A percentile compares a stretch with the other conserved stretches of the same genome.
Conservation (phyloP, 2,113 vertebrate species). For the Lates calcarifer region DNA sequence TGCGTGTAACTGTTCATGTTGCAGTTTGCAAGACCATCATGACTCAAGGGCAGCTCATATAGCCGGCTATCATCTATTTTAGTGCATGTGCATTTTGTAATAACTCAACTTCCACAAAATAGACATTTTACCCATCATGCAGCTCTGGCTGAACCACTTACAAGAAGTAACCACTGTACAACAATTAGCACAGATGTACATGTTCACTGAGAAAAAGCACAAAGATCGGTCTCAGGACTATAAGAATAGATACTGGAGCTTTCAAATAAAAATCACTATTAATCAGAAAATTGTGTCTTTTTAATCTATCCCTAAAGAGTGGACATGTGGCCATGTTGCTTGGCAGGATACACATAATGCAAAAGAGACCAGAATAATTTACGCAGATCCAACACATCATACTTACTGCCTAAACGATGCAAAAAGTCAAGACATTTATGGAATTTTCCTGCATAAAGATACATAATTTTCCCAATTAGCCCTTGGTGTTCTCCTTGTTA, state of each 20-base stretch:
- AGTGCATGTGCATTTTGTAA: too few species aligned
- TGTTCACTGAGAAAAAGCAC: too few species aligned
- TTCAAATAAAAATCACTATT: neutral
- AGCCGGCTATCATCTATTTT: too few species aligned
- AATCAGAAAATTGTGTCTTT: neutral
- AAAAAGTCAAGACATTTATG: neutral
- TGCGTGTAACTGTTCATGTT: neutral
- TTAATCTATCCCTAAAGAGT: too few species aligned
- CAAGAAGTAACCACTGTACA: too few species aligned
- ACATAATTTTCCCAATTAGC: conserved; percentile 26
- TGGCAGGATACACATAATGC: neutral
- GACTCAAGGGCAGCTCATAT: too few species aligned
- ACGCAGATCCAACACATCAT: neutral
- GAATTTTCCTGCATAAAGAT: conserved; percentile 7
- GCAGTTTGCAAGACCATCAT: too few species aligned
- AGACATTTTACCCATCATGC: too few species aligned
- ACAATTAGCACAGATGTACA: too few species aligned
- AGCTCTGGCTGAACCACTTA: too few species aligned
- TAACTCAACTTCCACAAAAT: too few species aligned
- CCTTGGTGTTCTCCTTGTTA: conserved; percentile 3
- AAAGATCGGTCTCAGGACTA: neutral
- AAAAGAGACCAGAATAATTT: conserved; percentile 3
- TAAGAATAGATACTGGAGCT: neutral
- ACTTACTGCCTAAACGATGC: neutral
- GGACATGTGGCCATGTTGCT: neutral